These are phyloP conservation scores for Gisinianus flammeolus DNA, from an alignment of 2,888 invertebrate species.

Conservation along the genomic window DNA sequence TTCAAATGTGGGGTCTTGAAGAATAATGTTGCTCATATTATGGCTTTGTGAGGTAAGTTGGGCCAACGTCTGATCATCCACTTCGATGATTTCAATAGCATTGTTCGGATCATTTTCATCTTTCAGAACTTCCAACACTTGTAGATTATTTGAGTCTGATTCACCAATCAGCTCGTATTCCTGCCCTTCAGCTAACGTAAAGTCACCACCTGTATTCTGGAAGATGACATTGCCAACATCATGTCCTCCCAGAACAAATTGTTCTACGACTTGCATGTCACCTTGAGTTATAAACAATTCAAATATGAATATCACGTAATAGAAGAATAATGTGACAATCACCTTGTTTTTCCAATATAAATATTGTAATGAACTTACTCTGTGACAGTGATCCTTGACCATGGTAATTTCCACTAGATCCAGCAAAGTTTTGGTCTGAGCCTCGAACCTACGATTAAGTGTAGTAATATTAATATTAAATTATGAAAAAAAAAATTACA, in stretches of 20 bases:
- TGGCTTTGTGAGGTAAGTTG: slow-evolving; percentile 45
- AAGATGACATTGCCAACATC: slow-evolving; percentile 44
- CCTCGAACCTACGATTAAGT: not conserved
- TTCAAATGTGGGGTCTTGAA: slow-evolving; percentile 42
- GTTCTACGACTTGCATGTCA: slow-evolving; percentile 42
- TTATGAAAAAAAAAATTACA: not conserved
- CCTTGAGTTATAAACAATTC: not conserved
- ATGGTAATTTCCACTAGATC: not conserved
- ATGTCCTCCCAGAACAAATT: slow-evolving; percentile 39
- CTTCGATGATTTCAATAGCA: slow-evolving; percentile 56
- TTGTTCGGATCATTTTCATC: slow-evolving; percentile 31
- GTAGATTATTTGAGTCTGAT: slow-evolving; percentile 47
- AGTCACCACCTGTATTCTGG: slow-evolving; percentile 43
- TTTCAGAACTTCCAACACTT: slow-evolving; percentile 45
- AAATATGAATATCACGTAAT: not conserved
- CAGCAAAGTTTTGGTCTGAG: not conserved
- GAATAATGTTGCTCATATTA: slow-evolving; percentile 45
- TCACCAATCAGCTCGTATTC: slow-evolving; percentile 57
- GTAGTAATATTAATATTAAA: not conserved
- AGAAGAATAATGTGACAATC: not conserved
- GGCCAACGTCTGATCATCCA: slow-evolving; percentile 56
- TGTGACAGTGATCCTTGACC: not conserved
- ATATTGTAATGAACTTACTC: slow-evolving; percentile 1
- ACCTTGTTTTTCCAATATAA: not conserved
- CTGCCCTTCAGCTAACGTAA: slow-evolving; percentile 55